Base-by-base conservation (phyloP, 2,113 vertebrate genomes). In the Pelobates fuscus region DNA sequence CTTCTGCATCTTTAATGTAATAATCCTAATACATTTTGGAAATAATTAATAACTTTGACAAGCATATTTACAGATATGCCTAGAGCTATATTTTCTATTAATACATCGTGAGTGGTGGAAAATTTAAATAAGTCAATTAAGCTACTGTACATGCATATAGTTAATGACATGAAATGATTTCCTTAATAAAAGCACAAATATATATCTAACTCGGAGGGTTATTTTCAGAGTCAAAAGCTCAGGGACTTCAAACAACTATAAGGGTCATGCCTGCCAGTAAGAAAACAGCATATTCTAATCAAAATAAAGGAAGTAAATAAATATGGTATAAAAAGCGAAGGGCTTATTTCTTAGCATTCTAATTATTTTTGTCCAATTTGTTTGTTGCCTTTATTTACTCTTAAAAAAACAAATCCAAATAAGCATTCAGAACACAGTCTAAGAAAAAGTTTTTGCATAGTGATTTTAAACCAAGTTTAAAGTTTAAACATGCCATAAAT, bases 1-100 rank as follows among this genome's bases (percentile, higher is more conserved):
- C 29, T n/a, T 3, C 23, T n/a, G 24, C 15, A 20, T 29, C 17
- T 29, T 6, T 11, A 41, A 23, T 37, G 6, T 61, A 37, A 15
- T 70, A 17, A 24, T 71, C 15, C 20, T 46, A 30, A 49, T 21
- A 21, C 25, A 62, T 62, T 61, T 46, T 61, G 58, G 58, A 62
- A 71, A 71, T 62, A 61, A 60, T 61, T 61, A 60, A 61, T 46
- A 61, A 23, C 24, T 49, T 4, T 5, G 30, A 61, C 41, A 60
- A 29, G 23, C 55, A 70, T 70, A 32, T 43, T 70, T 21, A 18
- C 8, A 61, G 41, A 24, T 18, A 61, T 23, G 57, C 69, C 21
- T 14, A 6, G 37, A 55, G 68, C 55, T 60, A 60, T 70, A 15
- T 11, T 61, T 60, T 61, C 57, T 71, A 71, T 71, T 60, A 60